phyloP scores from a whole-genome alignment of 2,113 vertebrate genomes.

The Trochalopteron elliotii region DNA sequence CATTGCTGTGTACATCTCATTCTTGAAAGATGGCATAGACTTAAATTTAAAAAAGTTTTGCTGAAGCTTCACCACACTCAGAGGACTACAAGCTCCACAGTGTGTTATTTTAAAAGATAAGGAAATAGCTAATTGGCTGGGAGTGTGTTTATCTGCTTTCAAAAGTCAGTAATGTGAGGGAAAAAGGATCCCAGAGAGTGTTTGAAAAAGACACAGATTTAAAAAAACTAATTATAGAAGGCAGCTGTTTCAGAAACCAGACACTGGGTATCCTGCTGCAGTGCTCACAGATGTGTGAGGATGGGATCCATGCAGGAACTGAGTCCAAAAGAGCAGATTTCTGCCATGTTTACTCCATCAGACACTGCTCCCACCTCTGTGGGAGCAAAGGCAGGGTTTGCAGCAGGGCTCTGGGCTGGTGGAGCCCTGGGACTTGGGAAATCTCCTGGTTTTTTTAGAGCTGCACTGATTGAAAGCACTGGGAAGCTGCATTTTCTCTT shows the following conservation, averaged over 20 bases:
- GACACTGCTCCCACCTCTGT: neutral
- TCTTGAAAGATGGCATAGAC: neutral
- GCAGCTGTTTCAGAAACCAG: neutral
- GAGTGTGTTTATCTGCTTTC: neutral
- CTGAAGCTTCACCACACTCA: neutral
- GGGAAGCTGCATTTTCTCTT: neutral
- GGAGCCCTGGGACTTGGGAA: neutral
- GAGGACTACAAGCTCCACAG: neutral
- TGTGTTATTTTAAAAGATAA: constrained; percentile 22
- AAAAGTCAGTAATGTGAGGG: neutral
- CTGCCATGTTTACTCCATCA: neutral
- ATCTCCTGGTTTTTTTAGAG: neutral
- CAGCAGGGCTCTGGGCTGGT: neutral
- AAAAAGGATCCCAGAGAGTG: neutral
- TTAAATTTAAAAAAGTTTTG: neutral
- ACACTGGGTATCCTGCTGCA: neutral
- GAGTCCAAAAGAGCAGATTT: neutral
- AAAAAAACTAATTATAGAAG: neutral
- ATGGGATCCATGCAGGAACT: neutral
- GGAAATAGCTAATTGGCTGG: neutral
- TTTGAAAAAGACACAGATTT: neutral
- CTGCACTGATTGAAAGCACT: neutral
- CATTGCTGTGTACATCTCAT: neutral
- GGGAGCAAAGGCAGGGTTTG: neutral
- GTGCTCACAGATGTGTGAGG: accelerated